phyloP scores from a whole-genome alignment of 2,113 vertebrate genomes.

The Steatornis caripensis region DNA sequence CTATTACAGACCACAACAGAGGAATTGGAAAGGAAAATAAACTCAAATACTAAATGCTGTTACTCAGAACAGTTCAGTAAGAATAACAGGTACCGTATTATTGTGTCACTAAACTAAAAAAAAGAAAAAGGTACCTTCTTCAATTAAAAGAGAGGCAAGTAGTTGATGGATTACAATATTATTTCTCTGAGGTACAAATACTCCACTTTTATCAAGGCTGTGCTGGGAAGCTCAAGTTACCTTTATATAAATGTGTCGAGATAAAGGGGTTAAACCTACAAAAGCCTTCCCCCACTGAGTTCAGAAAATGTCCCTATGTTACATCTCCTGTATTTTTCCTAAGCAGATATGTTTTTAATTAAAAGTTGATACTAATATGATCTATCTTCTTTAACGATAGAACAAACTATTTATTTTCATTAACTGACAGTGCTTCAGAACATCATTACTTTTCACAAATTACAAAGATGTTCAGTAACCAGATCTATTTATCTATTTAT shows the following conservation, averaged over 20 bases:
- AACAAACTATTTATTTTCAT: conserved; percentile 21
- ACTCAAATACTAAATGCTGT: not conserved
- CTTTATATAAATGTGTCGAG: not conserved
- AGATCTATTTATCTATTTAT: conserved; percentile 49
- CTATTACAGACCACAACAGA: not conserved
- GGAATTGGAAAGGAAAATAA: not conserved
- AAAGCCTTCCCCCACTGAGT: not conserved
- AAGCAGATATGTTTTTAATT: conserved; percentile 39
- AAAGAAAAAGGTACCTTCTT: not conserved
- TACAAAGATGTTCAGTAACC: conserved; percentile 23
- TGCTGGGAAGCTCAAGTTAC: not conserved
- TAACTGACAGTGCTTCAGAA: not conserved
- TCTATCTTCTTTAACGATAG: conserved; percentile 33
- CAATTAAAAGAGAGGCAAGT: not conserved
- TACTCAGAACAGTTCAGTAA: not conserved
- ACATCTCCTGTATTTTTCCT: not conserved
- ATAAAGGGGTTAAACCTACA: not conserved
- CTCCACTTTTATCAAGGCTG: not conserved
- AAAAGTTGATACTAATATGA: conserved; percentile 6
- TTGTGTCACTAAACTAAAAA: not conserved
- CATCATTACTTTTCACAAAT: conserved; percentile 3
- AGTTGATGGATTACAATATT: not conserved
- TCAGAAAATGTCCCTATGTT: not conserved
- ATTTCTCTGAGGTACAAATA: not conserved
- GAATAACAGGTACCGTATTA: not conserved